Evolutionary conservation across 2,888 invertebrate genomes (phyloP).

Genomic region (Myopa testacea): DNA sequence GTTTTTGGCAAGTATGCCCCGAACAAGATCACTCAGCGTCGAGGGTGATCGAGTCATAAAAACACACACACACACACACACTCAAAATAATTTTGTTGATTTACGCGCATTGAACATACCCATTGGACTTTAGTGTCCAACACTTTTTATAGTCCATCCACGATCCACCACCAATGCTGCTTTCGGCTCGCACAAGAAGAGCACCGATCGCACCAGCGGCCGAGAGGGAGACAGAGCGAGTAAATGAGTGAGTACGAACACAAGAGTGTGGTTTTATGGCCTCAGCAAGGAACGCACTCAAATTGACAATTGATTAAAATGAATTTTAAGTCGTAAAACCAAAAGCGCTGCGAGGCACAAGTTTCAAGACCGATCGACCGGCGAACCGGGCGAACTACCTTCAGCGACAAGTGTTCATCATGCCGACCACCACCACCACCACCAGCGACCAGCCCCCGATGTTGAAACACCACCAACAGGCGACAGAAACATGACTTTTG

Average conservation of each 20-base stretch:
- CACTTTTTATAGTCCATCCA: conserved; percentile 8
- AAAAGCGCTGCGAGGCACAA: background rate
- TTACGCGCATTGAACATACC: conserved; percentile 37
- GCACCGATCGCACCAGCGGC: background rate
- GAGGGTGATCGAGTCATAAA: conserved; percentile 28
- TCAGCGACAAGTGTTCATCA: conserved; percentile 16
- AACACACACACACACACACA: conserved; percentile 20
- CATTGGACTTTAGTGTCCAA: conserved; percentile 25
- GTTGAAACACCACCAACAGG: background rate
- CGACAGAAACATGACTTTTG: conserved; percentile 30
- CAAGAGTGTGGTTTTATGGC: background rate
- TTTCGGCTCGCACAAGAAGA: background rate
- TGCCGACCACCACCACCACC: background rate
- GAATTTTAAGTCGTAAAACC: conserved; percentile 16
- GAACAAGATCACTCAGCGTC: conserved; percentile 19
- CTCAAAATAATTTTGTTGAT: conserved; percentile 39
- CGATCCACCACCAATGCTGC: background rate
- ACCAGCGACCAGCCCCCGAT: background rate
- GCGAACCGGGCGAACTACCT: background rate
- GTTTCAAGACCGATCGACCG: background rate
- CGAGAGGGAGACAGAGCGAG: background rate
- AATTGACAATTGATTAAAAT: conserved; percentile 40
- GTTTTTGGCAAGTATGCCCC: background rate
- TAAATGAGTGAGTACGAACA: background rate
- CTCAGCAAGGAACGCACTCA: conserved; percentile 5